phyloP scores from a whole-genome alignment of 2,888 invertebrate species.

The Thymelicus lineola region DNA sequence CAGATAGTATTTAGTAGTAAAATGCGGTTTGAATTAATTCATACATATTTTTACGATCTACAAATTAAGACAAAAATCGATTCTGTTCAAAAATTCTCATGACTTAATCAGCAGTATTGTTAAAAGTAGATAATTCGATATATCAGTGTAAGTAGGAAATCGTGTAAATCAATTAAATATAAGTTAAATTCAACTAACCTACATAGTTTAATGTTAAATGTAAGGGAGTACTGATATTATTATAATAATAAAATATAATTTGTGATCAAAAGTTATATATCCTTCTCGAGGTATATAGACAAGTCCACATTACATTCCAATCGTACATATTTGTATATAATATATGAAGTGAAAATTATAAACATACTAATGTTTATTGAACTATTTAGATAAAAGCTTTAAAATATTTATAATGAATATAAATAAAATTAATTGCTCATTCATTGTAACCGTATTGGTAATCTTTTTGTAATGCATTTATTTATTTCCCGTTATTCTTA shows the following conservation, averaged over 20 bases:
- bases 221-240: slow-evolving; percentile 79
- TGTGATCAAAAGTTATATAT: slow-evolving; percentile 64
- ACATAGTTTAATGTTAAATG: slow-evolving; percentile 47
- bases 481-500: slow-evolving; percentile 47
- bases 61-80: slow-evolving; percentile 9
- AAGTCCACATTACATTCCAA: slow-evolving; percentile 83
- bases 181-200: slow-evolving; percentile 42
- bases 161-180: slow-evolving; percentile 45
- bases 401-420: slow-evolving; percentile 66
- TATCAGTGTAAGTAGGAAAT: slow-evolving; percentile 60
- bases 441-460: slow-evolving; percentile 54
- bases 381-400: slow-evolving; percentile 72
- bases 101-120: slow-evolving; percentile 68
- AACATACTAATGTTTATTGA: slow-evolving; percentile 48
- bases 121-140: slow-evolving; percentile 67
- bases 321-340: slow-evolving; percentile 74
- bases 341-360: slow-evolving; percentile 56
- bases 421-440: slow-evolving; percentile 73
- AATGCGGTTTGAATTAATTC: not conserved
- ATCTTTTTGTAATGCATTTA: slow-evolving; percentile 65
- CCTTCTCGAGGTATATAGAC: slow-evolving; percentile 66
- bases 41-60: not conserved
- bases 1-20: not conserved
- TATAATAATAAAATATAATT: slow-evolving; percentile 57
- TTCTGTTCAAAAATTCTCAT: slow-evolving; percentile 62